Evolutionary conservation across 2,113 vertebrate genomes (phyloP).

Genomic region (Chinchilla lanigera): DNA sequence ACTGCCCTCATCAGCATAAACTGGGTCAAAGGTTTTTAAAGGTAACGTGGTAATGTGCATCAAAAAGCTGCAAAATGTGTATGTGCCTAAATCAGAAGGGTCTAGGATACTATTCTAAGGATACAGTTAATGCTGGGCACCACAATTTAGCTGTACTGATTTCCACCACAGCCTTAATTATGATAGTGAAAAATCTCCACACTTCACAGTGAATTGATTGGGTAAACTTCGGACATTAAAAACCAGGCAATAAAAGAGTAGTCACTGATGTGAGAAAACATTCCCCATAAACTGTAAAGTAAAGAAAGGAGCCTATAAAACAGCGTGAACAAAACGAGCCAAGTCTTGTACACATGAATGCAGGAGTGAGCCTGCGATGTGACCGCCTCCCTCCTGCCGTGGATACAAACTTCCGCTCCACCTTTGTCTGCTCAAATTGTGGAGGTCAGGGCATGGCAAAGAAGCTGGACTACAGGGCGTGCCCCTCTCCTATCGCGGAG

Average conservation of each 20-base stretch:
- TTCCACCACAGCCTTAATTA: neutral
- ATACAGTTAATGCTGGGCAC: neutral
- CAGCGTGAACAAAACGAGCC: neutral
- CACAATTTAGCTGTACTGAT: neutral
- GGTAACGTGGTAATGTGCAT: fast-evolving
- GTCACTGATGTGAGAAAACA: neutral
- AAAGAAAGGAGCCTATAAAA: neutral
- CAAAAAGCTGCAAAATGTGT: neutral
- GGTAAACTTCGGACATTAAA: constrained; percentile 20
- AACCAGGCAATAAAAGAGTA: constrained; percentile 1
- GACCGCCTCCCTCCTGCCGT: too few relatives aligned
- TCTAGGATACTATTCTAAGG: neutral
- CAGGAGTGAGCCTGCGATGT: fast-evolving
- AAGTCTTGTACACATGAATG: too few relatives aligned
- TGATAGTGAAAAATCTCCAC: neutral
- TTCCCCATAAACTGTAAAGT: neutral
- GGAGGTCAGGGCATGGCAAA: neutral
- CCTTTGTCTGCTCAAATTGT: neutral
- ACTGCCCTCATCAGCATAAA: neutral
- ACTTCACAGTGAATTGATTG: neutral
- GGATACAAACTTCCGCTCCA: too few relatives aligned
- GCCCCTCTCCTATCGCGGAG: fast-evolving
- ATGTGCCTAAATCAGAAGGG: neutral
- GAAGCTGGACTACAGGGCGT: neutral
- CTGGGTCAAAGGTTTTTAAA: neutral